Percentiles rank a stretch among this genome's conserved stretches.
Evolutionary conservation across 2,888 invertebrate genomes (phyloP).

Genomic region (Margaritifera margaritifera): DNA sequence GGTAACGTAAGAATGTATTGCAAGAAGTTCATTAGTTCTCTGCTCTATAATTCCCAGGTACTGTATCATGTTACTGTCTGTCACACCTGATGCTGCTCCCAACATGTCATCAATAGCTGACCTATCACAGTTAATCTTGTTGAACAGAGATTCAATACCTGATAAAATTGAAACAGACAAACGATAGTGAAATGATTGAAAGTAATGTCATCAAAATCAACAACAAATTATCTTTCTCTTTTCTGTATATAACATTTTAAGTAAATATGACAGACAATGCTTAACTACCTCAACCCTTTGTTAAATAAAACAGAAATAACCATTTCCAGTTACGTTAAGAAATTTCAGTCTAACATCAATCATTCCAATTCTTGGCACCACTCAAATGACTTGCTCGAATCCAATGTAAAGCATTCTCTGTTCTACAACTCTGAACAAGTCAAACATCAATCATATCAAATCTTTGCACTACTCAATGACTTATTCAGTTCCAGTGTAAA

Average conservation of each 20-base stretch:
- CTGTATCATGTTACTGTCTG: conserved; percentile 85
- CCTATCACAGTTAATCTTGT: conserved; percentile 82
- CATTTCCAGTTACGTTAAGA: too few relatives aligned
- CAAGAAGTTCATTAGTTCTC: conserved; percentile 80
- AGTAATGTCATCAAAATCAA: not conserved
- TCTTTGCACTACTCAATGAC: too few relatives aligned
- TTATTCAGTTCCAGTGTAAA: too few relatives aligned
- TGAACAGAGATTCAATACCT: conserved; percentile 76
- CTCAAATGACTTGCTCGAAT: too few relatives aligned
- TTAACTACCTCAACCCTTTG: too few relatives aligned
- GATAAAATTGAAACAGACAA: conserved; percentile 13
- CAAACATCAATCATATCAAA: too few relatives aligned
- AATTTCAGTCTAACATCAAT: too few relatives aligned
- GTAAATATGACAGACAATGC: not conserved
- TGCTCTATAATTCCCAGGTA: conserved; percentile 88
- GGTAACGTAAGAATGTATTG: conserved; percentile 62
- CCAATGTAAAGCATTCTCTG: too few relatives aligned
- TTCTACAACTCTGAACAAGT: too few relatives aligned
- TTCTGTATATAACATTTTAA: not conserved
- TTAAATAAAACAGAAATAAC: too few relatives aligned
- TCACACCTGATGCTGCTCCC: conserved; percentile 79
- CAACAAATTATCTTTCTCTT: not conserved
- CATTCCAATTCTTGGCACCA: too few relatives aligned
- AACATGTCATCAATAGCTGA: conserved; percentile 72
- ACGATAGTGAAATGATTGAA: not conserved